Evolutionary conservation across 2,113 vertebrate species (phyloP).

Genomic region (Chrysemys picta): DNA sequence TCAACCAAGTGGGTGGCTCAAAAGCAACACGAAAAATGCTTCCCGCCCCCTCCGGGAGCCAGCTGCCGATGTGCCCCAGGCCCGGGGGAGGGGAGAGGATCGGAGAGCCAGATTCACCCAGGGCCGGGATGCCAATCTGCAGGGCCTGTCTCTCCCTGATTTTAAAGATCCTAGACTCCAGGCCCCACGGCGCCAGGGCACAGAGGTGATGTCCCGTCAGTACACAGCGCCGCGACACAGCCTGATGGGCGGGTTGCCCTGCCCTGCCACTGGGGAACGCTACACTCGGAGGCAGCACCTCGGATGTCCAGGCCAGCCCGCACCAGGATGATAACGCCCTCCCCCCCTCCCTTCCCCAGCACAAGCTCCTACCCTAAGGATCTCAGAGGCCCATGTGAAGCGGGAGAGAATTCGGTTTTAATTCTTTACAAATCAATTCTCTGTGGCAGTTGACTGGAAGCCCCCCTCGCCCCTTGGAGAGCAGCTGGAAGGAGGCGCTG

Average conservation of each 20-base stretch:
- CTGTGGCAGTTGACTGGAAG: background rate
- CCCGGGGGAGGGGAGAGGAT: background rate
- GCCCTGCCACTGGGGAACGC: background rate
- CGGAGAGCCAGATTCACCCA: background rate
- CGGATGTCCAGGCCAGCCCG: background rate
- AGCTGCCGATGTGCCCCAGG: background rate
- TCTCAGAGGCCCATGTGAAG: background rate
- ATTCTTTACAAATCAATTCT: background rate
- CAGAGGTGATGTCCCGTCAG: background rate
- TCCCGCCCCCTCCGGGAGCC: background rate
- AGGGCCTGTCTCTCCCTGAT: background rate
- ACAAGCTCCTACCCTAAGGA: background rate
- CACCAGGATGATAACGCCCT: background rate
- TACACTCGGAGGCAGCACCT: background rate
- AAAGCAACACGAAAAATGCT: slow-evolving; percentile 14
- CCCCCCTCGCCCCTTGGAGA: no score
- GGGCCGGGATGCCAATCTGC: background rate
- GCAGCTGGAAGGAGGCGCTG: rapidly evolving
- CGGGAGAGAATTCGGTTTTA: rapidly evolving
- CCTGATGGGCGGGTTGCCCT: background rate
- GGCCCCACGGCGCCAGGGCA: background rate
- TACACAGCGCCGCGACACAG: no score
- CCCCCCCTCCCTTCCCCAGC: background rate
- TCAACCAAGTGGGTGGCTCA: background rate
- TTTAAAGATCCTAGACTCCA: background rate